Evolutionary conservation across 92 coral and sea anemone genomes (phyloP).

Genomic region (Blastomussa wellsi): DNA sequence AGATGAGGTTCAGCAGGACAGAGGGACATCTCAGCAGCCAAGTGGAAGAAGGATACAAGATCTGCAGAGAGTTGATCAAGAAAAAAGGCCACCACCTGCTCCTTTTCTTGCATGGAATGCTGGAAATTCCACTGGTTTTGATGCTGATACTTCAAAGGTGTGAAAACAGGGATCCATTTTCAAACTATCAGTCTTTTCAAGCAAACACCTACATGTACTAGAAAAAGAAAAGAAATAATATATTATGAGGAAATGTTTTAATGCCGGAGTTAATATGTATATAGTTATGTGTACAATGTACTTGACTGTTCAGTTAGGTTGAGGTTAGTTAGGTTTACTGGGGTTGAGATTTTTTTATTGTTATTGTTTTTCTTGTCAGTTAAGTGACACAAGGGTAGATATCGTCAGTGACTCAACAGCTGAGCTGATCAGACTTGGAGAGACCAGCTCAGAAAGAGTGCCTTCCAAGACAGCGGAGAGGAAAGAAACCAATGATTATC

Average conservation of each 20-base stretch:
- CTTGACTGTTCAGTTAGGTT: no score
- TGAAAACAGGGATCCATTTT: not conserved
- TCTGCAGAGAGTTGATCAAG: not conserved
- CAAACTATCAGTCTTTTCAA: not conserved
- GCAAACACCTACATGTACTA: not conserved
- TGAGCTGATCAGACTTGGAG: slow-evolving; percentile 79
- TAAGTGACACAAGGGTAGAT: slow-evolving; percentile 22
- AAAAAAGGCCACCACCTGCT: slow-evolving; percentile 1
- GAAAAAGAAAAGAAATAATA: no score
- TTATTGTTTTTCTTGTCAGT: not conserved
- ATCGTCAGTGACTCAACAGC: slow-evolving; percentile 82
- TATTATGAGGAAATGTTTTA: no score
- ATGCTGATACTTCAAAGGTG: slow-evolving; percentile 74
- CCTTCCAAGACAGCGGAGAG: slow-evolving; percentile 22
- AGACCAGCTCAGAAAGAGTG: slow-evolving; percentile 43
- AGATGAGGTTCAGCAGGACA: not conserved
- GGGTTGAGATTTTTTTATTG: no score
- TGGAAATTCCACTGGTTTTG: slow-evolving; percentile 63
- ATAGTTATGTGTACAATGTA: no score
- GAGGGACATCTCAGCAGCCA: not conserved
- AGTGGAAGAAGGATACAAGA: slow-evolving; percentile 1
- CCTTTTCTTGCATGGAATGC: not conserved
- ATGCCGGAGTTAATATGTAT: no score
- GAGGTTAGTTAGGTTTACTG: no score
- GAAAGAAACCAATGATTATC: slow-evolving; percentile 17